Percentiles rank a stretch among this genome's conserved stretches.
Evolutionary conservation across 2,113 vertebrate species (phyloP).

Genomic region (Paratilapia polleni): DNA sequence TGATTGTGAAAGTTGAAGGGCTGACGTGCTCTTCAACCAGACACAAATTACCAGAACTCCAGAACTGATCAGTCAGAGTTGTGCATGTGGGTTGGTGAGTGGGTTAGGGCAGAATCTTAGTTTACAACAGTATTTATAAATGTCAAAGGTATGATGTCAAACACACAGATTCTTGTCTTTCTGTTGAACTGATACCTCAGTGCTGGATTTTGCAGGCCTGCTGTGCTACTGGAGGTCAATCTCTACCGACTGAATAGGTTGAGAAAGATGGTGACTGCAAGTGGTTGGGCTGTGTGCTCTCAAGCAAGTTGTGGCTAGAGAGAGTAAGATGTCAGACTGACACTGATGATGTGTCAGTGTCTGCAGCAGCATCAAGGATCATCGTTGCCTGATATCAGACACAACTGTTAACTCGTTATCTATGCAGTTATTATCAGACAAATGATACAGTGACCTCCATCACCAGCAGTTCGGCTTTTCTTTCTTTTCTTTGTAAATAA

Average conservation of each 20-base stretch:
- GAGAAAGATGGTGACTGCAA: neutral
- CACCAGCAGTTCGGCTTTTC: neutral
- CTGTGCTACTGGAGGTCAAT: neutral
- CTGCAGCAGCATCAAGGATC: neutral
- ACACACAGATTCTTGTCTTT: neutral
- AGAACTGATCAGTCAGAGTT: neutral
- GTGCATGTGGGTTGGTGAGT: neutral
- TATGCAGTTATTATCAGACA: neutral
- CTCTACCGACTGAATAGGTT: neutral
- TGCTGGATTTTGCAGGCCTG: neutral
- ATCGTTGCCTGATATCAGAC: neutral
- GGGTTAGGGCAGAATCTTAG: no score
- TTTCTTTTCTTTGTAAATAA: neutral
- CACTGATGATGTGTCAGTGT: neutral
- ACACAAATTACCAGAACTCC: neutral
- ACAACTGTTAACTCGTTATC: neutral
- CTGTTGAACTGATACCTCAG: neutral
- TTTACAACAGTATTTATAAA: neutral
- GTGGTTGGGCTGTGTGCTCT: neutral
- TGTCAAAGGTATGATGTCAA: neutral
- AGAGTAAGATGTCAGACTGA: neutral
- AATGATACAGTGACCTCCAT: neutral
- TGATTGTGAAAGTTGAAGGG: neutral
- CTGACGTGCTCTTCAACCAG: neutral
- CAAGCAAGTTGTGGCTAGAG: neutral